Percentiles rank a stretch among this genome's conserved stretches.
Evolutionary conservation across 1,140 invertebrate species (phyloP).

Genomic region (Drosophila auraria): DNA sequence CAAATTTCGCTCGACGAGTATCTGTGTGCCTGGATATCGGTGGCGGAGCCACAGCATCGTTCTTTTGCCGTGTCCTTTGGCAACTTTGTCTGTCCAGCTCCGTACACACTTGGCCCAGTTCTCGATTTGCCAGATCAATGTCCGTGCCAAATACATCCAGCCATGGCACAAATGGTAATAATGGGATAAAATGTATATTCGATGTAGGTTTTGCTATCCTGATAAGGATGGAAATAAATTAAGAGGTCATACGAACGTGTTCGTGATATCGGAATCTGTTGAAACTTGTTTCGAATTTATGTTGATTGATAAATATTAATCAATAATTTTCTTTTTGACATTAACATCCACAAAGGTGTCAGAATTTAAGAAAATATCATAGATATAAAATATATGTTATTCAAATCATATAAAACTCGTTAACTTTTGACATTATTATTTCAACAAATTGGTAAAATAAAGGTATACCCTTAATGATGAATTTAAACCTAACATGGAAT

Average conservation of each 20-base stretch:
- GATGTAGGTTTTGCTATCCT: neutral
- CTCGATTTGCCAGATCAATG: constrained; percentile 17
- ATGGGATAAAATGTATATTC: neutral
- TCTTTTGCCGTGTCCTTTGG: constrained; percentile 32
- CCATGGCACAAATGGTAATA: constrained; percentile 20
- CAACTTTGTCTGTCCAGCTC: constrained; percentile 33
- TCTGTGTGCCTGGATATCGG: constrained; percentile 45
- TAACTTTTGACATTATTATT: no score
- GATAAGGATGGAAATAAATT: neutral
- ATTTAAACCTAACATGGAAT: neutral
- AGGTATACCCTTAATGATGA: no score
- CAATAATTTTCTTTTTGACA: no score
- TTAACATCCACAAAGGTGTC: neutral
- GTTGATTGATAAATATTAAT: neutral
- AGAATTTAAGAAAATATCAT: neutral
- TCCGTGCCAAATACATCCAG: constrained; percentile 16
- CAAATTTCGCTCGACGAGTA: constrained; percentile 46
- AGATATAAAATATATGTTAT: no score
- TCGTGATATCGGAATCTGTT: neutral
- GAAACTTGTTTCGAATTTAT: no score
- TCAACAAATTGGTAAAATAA: no score
- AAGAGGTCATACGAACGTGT: neutral
- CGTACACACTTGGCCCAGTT: constrained; percentile 41
- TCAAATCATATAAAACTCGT: no score
- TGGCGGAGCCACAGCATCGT: constrained; percentile 32